Base-by-base conservation (phyloP, 2,113 vertebrate genomes). In the Callionymus lyra region DNA sequence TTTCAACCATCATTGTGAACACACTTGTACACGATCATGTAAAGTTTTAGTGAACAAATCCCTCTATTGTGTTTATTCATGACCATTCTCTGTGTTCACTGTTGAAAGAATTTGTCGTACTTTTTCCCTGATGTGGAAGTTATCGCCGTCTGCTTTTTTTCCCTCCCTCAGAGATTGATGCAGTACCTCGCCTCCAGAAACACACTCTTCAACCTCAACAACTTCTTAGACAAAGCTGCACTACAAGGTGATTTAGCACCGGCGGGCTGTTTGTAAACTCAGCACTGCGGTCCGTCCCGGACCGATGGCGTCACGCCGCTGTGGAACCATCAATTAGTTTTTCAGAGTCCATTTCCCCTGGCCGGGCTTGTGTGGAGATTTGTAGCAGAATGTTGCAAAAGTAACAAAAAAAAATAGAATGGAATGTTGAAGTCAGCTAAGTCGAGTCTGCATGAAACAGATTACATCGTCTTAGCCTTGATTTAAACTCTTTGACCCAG, bases 181-280 rank as follows among this genome's bases (percentile, higher is more conserved):
- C 88, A 89, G 72, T 91, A 96, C 74, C 84, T 94, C 59, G 88
- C 92, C 70, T 94, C 90, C 68, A 84, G 88, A 84, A 89, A 87
- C 66, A 89, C 89, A 41, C 85, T 94, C 74, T 94, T 96, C 82
- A 94, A 92, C 75, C 83, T 96, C 74, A 91, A 91, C 84, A 93
- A 91, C 85, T 96, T 92, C 77, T 74, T 94, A 78, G 91, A 96
- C 85, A 88, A 91, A 83, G 88, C 90, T 76, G 88, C 86, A 62
- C 66, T 87, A 82, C 91, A 94, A 85, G 92, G 92, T 96, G 66
- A 80, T 76, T 74, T 58, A 72, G 70, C 56, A 59, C 53, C 34
- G 44, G 55, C 56, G 46, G 50, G 63, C 40, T 57, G 36, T 60
- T 71, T 70, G 70, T 73, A 44, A 63, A 77, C 52, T 73, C 64